Evolutionary conservation across 2,113 vertebrate species (phyloP), one percentile per base, ranked within the genome.

Genomic region (Dunckerocampus dactyliophorus): DNA sequence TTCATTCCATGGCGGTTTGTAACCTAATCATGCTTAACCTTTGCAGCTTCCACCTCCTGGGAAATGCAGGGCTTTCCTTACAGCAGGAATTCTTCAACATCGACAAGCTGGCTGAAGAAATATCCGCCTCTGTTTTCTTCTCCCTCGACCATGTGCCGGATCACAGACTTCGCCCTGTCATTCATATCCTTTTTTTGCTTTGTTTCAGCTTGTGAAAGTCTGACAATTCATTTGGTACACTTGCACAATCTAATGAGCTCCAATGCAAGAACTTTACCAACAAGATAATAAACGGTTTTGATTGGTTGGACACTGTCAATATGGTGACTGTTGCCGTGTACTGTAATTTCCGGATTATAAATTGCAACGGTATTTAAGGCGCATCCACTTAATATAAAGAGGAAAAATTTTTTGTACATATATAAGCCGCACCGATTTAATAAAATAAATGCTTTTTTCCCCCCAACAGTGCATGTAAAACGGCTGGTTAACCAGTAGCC

Each of bases 11-110:
- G 8, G n/a, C 24, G 10, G 10, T 49, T 47, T 22, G 8, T 19
- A 9, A 17, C 56, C 0, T 47, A 39, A 24, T 50, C 53, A 13
- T 37, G 3, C 15, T 31, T 58, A 47, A 42, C 48, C 14, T 67
- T 47, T 47, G 22, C 47, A 99, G 96, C 76, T 95, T 92, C 78
- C 93, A 95, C 17, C 85, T 95, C 72, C 82, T 99, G 22, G 95
- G 96, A 46, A 93, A 93, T 57, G 91, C 90, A 19, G 95, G 94
- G 21, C 84, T 88, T n/a, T 93, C 92, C 65, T 90, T 99, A 86
- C 91, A 92, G 67, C 94, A 95, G 83, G 95, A 98, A 31, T 99
- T 97, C 85, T 98, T 94, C 82, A 93, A 89, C 0, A 91, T 96
- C 8, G 92, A 95, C 19, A 90, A 91, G 50, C 79, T 99, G 0